These are phyloP conservation scores for Spondyliosoma cantharus DNA, from an alignment of 2,797 vertebrate species.

Conservation along the genomic window DNA sequence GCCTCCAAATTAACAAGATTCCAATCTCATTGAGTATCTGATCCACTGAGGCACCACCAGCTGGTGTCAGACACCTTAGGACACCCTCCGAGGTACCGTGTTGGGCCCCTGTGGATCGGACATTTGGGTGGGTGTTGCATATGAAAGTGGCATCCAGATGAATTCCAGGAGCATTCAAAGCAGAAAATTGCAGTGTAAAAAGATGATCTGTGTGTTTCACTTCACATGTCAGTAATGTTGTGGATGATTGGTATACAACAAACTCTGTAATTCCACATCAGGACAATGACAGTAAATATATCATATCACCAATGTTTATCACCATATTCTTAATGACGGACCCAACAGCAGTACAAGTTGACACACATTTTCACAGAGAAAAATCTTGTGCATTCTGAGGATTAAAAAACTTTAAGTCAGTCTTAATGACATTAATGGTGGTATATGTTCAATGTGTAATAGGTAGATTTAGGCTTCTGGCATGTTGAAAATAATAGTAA, in stretches of 20 bases:
- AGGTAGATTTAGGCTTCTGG: conserved; percentile 35
- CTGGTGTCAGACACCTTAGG: no score
- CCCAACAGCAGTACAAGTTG: conserved; percentile 43
- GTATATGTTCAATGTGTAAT: conserved; percentile 25
- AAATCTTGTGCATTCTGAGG: conserved; percentile 47
- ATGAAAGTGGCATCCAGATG: no score
- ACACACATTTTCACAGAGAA: conserved; percentile 53
- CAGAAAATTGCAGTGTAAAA: no score
- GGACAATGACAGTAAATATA: conserved; percentile 55
- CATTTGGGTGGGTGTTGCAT: no score
- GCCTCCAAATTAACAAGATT: no score
- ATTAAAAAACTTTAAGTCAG: conserved; percentile 44
- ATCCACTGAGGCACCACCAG: no score
- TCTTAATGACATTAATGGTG: conserved; percentile 48
- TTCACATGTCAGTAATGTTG: conserved; percentile 9
- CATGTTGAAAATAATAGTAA: conserved; percentile 30
- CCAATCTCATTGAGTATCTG: no score
- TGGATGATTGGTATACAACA: conserved; percentile 19
- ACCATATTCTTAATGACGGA: conserved; percentile 25
- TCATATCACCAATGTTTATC: conserved; percentile 32
- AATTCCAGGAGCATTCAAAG: no score
- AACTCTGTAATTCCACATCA: conserved; percentile 57
- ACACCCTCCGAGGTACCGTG: no score
- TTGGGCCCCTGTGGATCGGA: no score
- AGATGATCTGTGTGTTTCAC: no score